phyloP scores from a whole-genome alignment of 2,888 invertebrate genomes.

The Drosophila pseudotalamancana region DNA sequence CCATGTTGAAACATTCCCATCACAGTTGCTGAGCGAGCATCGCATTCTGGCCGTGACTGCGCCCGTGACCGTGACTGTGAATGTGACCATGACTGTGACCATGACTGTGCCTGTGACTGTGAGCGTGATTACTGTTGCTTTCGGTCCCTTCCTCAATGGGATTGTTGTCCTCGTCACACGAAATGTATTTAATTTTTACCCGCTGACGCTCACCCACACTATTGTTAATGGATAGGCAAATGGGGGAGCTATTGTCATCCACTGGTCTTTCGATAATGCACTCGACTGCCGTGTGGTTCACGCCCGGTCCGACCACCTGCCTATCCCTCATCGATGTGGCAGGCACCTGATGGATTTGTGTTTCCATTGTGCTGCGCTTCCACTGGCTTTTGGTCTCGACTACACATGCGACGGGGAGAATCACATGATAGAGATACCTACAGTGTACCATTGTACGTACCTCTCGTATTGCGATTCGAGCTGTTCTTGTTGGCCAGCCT shows the following conservation, averaged over 20 bases:
- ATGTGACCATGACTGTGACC: conserved; percentile 6
- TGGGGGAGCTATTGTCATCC: conserved; percentile 63
- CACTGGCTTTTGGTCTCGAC: conserved; percentile 75
- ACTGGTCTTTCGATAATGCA: conserved; percentile 59
- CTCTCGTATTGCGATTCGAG: conserved; percentile 62
- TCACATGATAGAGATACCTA: not conserved
- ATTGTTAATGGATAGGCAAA: conserved; percentile 73
- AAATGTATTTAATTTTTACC: conserved; percentile 79
- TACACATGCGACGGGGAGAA: conserved; percentile 34
- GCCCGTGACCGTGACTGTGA: conserved; percentile 16
- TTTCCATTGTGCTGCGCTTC: conserved; percentile 84
- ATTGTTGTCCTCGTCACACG: conserved; percentile 82
- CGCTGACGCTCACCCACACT: conserved; percentile 63
- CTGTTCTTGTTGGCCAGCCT: conserved; percentile 64
- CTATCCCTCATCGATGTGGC: conserved; percentile 43
- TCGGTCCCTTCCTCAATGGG: conserved; percentile 53
- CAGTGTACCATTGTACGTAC: conserved; percentile 43
- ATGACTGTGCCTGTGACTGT: conserved; percentile 10
- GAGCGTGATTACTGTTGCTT: conserved; percentile 12
- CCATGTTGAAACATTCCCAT: conserved; percentile 27
- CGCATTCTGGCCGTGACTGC: conserved; percentile 2
- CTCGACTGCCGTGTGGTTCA: conserved; percentile 52
- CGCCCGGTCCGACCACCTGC: conserved; percentile 16
- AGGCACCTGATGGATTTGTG: conserved; percentile 79
- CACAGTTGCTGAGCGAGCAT: conserved; percentile 49